Conservation (phyloP, 2,888 invertebrate genomes). For the Oscheius sp. region DNA sequence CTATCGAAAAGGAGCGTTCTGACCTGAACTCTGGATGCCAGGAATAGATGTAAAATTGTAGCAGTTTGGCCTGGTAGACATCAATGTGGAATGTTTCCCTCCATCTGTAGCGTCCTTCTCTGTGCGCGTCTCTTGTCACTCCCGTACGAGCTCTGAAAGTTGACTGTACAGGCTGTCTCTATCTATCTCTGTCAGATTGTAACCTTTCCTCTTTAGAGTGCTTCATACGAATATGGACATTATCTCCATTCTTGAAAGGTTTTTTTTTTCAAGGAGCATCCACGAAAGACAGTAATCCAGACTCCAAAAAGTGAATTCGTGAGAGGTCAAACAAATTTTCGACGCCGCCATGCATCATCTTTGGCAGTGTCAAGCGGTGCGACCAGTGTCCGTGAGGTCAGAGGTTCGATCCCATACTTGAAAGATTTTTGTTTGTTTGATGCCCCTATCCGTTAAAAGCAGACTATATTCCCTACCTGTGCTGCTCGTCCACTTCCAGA, state of each 20-base stretch:
- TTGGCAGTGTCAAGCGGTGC: no score
- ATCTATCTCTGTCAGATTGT: not conserved
- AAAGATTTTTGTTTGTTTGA: no score
- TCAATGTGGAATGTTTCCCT: conserved; percentile 98
- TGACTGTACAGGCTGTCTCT: not conserved
- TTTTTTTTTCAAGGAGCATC: no score
- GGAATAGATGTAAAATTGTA: conserved; percentile 95
- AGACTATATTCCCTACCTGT: conserved; percentile 27
- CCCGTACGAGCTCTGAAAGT: conserved; percentile 66
- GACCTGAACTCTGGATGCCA: conserved; percentile 99
- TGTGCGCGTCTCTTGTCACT: conserved; percentile 68
- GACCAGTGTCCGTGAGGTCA: no score
- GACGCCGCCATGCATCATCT: no score
- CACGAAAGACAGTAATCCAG: no score
- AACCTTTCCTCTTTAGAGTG: not conserved
- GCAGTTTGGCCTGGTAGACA: conserved; percentile 90
- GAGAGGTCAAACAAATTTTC: no score
- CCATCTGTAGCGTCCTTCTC: conserved; percentile 80
- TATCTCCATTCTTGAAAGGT: no score
- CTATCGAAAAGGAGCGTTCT: not conserved
- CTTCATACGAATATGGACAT: no score
- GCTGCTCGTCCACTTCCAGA: conserved; percentile 82
- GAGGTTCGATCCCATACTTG: no score
- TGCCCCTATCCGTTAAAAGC: no score
- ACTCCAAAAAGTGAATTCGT: no score